Base-by-base conservation (phyloP, 2,113 vertebrate genomes). In the Coreoperca whiteheadi region DNA sequence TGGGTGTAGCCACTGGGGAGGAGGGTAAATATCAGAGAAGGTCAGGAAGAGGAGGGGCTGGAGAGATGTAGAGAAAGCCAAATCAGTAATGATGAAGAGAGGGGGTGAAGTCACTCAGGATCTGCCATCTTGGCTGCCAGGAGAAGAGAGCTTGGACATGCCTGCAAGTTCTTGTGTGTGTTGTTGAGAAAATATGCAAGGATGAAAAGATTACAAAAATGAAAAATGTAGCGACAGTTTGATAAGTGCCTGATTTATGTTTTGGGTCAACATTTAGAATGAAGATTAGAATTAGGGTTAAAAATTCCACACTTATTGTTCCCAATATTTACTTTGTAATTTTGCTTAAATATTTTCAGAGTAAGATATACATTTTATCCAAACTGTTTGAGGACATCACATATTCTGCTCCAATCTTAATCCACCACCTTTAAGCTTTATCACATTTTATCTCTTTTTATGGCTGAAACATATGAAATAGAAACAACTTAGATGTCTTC, bases 21-120 rank as follows among this genome's bases (percentile, higher is more conserved):
- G 86, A 91, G 94, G 93, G 93, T 95, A 96, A 95, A 96, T 95
- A 96, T 95, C 94, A 95, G 92, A 94, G 94, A 96, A 96, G 95
- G 95, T 96, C 94, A 95, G 75, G 50, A 79, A 86, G 69, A 86
- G 90, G 92, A 84, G 86, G 90, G 81, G 88, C 57, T 41, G 79
- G 66, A 68, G 84, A 90, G 83, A 57, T 88, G 71, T 79, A 88
- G 79, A 73, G 46, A 79, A 88, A 85, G 81, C 80, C 79, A 94
- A 90, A 92, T 90, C 80, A 75, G 87, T 85, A 66, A 79, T 60
- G 89, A 86, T 68, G 77, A 86, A 74, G 76, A 76, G 79, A 71
- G 79, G 83, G 69, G 74, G 81, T 59, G 63, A 83, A 82, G 79
- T 46, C 54, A 76, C 30, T 81, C 59, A 73, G 74, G 51, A 77